Evolutionary conservation across 2,888 invertebrate species (phyloP), one percentile per base, ranked within the genome.

Genomic region (Drosophila diplacantha): DNA sequence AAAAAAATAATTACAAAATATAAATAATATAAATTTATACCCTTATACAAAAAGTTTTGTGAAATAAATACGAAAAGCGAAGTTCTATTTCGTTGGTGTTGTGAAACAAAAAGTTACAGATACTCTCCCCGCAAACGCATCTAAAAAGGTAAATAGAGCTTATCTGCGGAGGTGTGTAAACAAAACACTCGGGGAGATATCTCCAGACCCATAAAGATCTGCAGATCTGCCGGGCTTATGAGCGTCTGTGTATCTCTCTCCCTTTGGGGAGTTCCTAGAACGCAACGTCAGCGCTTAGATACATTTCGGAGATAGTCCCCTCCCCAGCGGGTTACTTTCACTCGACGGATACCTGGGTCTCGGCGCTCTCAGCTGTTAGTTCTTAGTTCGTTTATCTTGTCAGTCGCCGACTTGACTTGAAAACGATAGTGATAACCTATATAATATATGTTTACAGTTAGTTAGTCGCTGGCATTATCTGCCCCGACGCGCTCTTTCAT

Each of bases 401-500:
- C 75, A 70, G 71, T 67, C 16, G 43, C 34, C 29, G 44, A 44
- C 44, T 44, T 44, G 37, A 38, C 52, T 47, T 56, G 52, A 47
- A 64, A 75, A 71, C 71, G 81, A 78, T 83, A 67, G 69, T 75
- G 78, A 83, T 78, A 78, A 83, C 78, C 78, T 78, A 78, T 69
- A 76, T 83, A 62, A 47, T 53, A 54, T 44, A 38, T 56, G 56
- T 47, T 53, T 61, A 69, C 68, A 60, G 60, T 73, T 75, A 77
- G 75, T 72, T 75, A 79, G 83, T 71, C 54, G 54, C 67, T 35
- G 50, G 61, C 61, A 69, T 65, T 76, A 77, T 72, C 75, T 63
- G 39, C 8, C 47, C 43, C 39, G 32, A 50, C 66, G 56, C 39
- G 65, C 22, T 47, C 44, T 60, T 58, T 39, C 60, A 49, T 61